These are phyloP conservation scores for Trichopoda pennipes DNA, from an alignment of 2,888 invertebrate species.

Conservation along the genomic window DNA sequence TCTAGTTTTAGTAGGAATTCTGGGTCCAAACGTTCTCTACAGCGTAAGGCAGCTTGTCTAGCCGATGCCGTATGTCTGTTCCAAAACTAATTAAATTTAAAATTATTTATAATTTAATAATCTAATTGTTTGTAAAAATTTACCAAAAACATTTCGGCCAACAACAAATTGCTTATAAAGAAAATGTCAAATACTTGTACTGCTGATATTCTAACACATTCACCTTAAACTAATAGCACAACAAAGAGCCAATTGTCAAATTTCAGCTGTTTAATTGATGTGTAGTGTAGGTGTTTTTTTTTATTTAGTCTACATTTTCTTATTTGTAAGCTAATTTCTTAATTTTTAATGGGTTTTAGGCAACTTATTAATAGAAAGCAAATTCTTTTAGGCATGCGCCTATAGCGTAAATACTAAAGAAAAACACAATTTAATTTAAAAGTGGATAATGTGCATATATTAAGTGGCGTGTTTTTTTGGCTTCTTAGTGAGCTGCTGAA, in stretches of 20 bases:
- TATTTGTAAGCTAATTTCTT: conserved; percentile 24
- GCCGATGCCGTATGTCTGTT: conserved; percentile 74
- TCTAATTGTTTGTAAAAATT: neutral
- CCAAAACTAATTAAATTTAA: conserved; percentile 73
- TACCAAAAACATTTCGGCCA: conserved; percentile 59
- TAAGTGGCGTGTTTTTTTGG: conserved; percentile 17
- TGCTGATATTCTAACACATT: neutral
- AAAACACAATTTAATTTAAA: conserved; percentile 1
- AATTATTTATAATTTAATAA: conserved; percentile 2
- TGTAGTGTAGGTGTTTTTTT: neutral
- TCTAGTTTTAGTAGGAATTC: conserved; percentile 76
- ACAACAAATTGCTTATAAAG: conserved; percentile 30
- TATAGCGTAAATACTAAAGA: neutral
- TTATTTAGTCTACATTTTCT: neutral
- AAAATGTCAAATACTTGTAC: conserved; percentile 11
- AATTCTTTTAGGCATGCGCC: conserved; percentile 42
- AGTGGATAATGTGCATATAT: conserved; percentile 16
- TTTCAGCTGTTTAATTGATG: conserved; percentile 34
- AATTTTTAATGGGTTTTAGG: conserved; percentile 9
- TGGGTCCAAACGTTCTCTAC: conserved; percentile 73
- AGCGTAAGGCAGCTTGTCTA: conserved; percentile 67
- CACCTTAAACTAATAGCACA: conserved; percentile 13
- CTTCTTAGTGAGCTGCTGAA: neutral
- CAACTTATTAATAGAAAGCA: conserved; percentile 15
- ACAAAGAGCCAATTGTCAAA: neutral